Evolutionary conservation across 2,113 vertebrate genomes (phyloP), one percentile per base, ranked within the genome.

Genomic region (Nematolebias whitei): DNA sequence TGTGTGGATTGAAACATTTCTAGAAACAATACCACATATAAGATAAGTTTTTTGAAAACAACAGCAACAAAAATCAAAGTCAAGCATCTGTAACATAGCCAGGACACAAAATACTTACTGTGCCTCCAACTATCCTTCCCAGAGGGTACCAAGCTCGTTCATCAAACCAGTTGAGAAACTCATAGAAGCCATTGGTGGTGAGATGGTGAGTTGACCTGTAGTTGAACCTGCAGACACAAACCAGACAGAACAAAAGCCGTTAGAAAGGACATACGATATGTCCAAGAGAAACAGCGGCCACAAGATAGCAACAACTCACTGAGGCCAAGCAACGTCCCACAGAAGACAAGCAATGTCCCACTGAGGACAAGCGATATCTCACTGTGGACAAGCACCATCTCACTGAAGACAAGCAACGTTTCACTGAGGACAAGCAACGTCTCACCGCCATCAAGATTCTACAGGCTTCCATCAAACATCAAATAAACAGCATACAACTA

Each of bases 141-240:
- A 99, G 85, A 50, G 98, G 98, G 89, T 99, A 99, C 98, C 97
- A 99, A 63, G 98, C 97, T 90, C 98, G 94, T 90, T 99, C 98
- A 69, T 99, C 98, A 86, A 99, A 99, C 98, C 98, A 99, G 92
- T 99, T 99, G 87, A 99, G 95, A 93, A 99, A 99, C 91, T 99
- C 98, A 74, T 98, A 99, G 94, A 99, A 99, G 74, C 98, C 97
- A 82, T 99, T 97, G 76, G 96, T 96, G 76, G 96, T 95, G 91
- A 99, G 97, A 91, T 99, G 96, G 90, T 99, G 96, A 50, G 97
- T 99, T 79, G 98, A 98, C 93, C 97, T 96, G 85, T 99, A 99
- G 93, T 99, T 99, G 92, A 99, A 99, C 98, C 98, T 99, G 87
- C 45, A 45, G 23, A 10, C 63, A 48, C 10, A 64, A 24, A 61